Evolutionary conservation across 2,797 vertebrate species (phyloP).

Genomic region (Spinibarbus caldwelli): DNA sequence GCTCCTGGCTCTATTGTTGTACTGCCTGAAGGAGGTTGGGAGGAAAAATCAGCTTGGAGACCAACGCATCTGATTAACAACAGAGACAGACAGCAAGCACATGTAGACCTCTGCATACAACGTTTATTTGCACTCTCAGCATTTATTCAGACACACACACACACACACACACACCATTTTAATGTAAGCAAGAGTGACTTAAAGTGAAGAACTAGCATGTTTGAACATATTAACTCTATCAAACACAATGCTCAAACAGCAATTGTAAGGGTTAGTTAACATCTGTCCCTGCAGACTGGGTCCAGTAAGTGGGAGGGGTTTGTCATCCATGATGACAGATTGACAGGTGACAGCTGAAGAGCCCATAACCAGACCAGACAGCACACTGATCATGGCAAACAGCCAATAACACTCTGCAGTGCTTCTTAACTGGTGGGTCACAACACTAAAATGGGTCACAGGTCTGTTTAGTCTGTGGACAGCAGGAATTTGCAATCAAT

Average conservation of each 20-base stretch:
- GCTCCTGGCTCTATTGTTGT: conserved; percentile 42
- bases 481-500: neutral
- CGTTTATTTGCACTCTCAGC: neutral
- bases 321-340: conserved; percentile 15
- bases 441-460: neutral
- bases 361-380: conserved; percentile 25
- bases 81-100: neutral
- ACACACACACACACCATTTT: neutral
- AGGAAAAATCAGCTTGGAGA: conserved; percentile 17
- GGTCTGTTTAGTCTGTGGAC: neutral
- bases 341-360: conserved; percentile 40
- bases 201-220: neutral
- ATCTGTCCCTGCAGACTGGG: neutral
- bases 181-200: neutral
- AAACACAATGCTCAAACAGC: neutral
- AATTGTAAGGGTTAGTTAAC: neutral
- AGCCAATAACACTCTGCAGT: neutral
- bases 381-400: conserved; percentile 31
- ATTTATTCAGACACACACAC: neutral
- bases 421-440: conserved; percentile 4
- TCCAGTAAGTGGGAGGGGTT: neutral
- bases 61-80: conserved; percentile 19
- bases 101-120: neutral
- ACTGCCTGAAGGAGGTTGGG: conserved; percentile 28
- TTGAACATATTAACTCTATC: neutral